These are phyloP conservation scores for Schlechtendalia chinensis DNA, from an alignment of 1,140 invertebrate genomes.

Conservation along the genomic window DNA sequence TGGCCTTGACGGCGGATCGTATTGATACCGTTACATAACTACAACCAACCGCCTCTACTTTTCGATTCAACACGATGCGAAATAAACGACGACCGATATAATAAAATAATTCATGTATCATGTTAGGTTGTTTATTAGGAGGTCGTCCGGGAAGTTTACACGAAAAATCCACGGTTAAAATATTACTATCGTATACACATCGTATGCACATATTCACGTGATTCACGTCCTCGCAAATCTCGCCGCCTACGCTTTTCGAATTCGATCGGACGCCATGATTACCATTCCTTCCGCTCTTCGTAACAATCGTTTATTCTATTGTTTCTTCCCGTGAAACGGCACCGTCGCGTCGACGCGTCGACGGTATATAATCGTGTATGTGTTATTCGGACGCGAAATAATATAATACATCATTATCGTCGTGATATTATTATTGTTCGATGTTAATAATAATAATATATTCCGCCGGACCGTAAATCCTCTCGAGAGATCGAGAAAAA, in stretches of 20 bases:
- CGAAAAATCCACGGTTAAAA: too few relatives aligned
- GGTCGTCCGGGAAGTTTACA: background rate
- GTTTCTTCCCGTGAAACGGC: background rate
- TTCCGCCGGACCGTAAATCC: conserved; percentile 18
- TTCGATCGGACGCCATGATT: conserved; percentile 2
- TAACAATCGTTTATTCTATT: background rate
- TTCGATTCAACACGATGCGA: too few relatives aligned
- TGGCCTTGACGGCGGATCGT: too few relatives aligned
- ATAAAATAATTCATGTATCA: too few relatives aligned
- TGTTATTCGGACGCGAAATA: conserved; percentile 24
- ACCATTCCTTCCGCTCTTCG: background rate
- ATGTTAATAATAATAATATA: conserved; percentile 12
- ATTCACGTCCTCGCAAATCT: background rate
- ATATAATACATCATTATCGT: background rate
- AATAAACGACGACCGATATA: too few relatives aligned
- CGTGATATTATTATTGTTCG: background rate
- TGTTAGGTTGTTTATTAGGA: background rate
- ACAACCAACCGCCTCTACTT: too few relatives aligned
- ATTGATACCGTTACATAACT: too few relatives aligned
- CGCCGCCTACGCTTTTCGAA: background rate
- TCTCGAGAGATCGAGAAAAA: background rate
- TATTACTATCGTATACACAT: too few relatives aligned
- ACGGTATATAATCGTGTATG: too few relatives aligned
- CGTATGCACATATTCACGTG: too few relatives aligned
- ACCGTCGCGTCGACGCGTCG: background rate